phyloP scores from a whole-genome alignment of 2,797 vertebrate genomes.

The Lophotriccus pileatus region DNA sequence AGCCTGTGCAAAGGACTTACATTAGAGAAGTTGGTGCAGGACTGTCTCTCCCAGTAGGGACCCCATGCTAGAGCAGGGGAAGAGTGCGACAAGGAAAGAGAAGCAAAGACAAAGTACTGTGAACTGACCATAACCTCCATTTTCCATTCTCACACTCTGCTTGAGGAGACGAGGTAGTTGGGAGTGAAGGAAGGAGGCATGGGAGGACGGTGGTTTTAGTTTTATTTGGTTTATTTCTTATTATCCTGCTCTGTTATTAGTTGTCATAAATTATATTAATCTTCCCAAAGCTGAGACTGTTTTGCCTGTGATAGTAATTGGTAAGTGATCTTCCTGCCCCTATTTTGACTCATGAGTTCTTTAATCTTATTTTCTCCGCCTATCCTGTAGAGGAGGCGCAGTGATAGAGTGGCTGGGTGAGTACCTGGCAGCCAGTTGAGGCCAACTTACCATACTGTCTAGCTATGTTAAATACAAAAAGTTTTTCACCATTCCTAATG shows the following conservation, averaged over 20 bases:
- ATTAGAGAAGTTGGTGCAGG: neutral
- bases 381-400: no score
- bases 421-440: rapidly evolving
- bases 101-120: rapidly evolving
- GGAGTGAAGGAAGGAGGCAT: neutral
- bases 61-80: neutral
- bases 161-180: neutral
- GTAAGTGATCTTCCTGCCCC: neutral
- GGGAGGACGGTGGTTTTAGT: neutral
- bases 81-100: neutral
- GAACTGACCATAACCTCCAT: neutral
- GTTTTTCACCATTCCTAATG: neutral
- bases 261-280: neutral
- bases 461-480: neutral
- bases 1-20: neutral
- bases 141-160: neutral
- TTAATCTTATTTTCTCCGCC: neutral
- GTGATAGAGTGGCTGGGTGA: neutral
- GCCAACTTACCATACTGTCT: neutral
- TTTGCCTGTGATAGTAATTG: neutral
- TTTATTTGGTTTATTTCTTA: neutral
- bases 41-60: no score
- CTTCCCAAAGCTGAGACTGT: neutral
- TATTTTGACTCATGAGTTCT: neutral
- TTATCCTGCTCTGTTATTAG: neutral